Base-by-base conservation (phyloP, 2,797 vertebrate species). In the Micropoecilia bifurca region DNA sequence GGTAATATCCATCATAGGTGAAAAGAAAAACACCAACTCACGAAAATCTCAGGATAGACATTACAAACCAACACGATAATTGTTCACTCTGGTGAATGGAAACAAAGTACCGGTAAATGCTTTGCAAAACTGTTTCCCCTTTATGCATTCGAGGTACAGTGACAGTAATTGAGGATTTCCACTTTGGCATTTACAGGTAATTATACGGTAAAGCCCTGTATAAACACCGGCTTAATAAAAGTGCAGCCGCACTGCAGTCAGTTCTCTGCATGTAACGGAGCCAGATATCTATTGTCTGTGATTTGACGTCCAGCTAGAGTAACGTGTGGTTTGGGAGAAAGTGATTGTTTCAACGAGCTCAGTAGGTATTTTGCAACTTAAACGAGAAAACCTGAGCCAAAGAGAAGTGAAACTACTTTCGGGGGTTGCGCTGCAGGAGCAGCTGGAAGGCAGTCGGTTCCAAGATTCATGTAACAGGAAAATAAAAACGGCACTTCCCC, bases 341-440 rank as follows among this genome's bases (percentile, higher is more conserved):
- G 80, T 92, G 81, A 94, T 84, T 80, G 82, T 81, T 90, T 80
- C 83, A 88, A 91, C 89, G 73, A 91, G 87, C 91, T 86, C 85
- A 78, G 86, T 87, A 77, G 76, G 85, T 92, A 91, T 96, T 95
- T 95, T 94, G 95, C 94, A 96, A 96, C 91, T 93, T 85, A 91
- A 94, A 92, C 91, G 86, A 93, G 90, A 71, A 94, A 94, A 88
- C 81, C 84, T 77, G 78, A 87, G 86, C 84, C 90, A 87, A 76
- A 88, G 93, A 95, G 96, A 96, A 96, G 93, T 95, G 95, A 96
- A 96, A 96, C 94, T 90, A 76, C 88, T 91, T 93, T 91, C 88
- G 85, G 90, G 90, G 84, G 91, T 87, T 88, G 85, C 68, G 82
- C 88, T 86, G 80, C 88, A 88, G 92, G 93, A 93, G 93, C 95